Base-by-base conservation (phyloP, 2,797 vertebrate genomes). In the Oryzias sinensis region DNA sequence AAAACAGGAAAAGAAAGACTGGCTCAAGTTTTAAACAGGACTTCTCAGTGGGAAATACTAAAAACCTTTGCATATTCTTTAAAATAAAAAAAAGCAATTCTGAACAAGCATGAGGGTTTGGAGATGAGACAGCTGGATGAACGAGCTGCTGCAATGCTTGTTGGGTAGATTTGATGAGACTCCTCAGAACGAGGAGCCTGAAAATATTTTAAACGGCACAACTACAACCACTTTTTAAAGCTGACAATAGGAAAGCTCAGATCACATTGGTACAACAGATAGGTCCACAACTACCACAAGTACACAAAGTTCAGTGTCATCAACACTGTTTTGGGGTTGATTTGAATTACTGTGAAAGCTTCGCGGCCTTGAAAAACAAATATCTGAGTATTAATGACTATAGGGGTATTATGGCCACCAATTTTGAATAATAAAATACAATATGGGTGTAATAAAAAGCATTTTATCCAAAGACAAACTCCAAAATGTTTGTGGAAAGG, bases 71-170 rank as follows among this genome's bases (percentile, higher is more conserved):
- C 71, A 81, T 62, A 29, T 70, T 49, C 44, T 25, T 49, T 25
- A 25, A 29, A 56, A 43, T 49, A 17, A 25, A 29, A 56, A 56
- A 43, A 63, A 67, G 71, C 51, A 63, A 60, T 58, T 62, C 75
- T 50, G 70, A 64, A 82, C 51, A 58, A 47, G 54, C 44, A 62
- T 52, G 8, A 56, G 58, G 53, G 13, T 62, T 76, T 58, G 56
- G 33, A 61, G 68, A 60, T 56, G 59, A 73, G 37, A 27, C 16
- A 29, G 62, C 24, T 13, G 0, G 25, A 59, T 40, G 53, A 48
- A 50, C 59, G 53, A 69, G 50, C 70, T 76, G 79, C 83, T 88
- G 87, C 87, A 87, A 87, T 83, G 87, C 66, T 74, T 49, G 59
- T 62, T 59, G 43, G 62, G 68, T 53, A 16, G 49, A 57, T 40